These are phyloP conservation scores for Pogonophryne albipinna DNA, from an alignment of 2,797 vertebrate genomes.

Conservation along the genomic window DNA sequence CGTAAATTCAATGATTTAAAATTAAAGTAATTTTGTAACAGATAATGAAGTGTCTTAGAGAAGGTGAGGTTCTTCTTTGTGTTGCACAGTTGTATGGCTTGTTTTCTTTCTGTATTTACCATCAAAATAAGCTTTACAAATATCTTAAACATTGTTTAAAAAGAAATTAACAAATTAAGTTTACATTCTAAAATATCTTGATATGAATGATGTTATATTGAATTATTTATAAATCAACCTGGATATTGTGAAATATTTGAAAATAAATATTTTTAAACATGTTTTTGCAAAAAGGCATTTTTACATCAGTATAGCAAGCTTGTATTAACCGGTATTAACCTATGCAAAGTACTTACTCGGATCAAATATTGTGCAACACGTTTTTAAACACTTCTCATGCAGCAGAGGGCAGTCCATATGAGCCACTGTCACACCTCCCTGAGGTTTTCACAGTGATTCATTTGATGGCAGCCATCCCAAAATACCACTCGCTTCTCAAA, in stretches of 20 bases:
- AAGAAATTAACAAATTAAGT: conserved; percentile 81
- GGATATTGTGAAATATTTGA: conserved; percentile 80
- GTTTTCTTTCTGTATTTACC: conserved; percentile 81
- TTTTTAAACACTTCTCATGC: conserved; percentile 1
- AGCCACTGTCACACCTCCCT: conserved; percentile 1
- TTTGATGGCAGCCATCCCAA: neutral
- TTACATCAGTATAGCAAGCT: neutral
- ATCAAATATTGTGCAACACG: neutral
- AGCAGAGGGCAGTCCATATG: conserved; percentile 4
- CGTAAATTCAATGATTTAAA: conserved; percentile 84
- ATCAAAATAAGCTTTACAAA: conserved; percentile 86
- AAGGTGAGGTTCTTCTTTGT: conserved; percentile 73
- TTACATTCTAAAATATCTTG: conserved; percentile 82
- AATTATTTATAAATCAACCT: conserved; percentile 82
- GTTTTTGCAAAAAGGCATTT: neutral
- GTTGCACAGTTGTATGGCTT: conserved; percentile 84
- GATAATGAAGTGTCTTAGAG: conserved; percentile 87
- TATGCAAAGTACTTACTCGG: neutral
- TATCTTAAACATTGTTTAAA: conserved; percentile 83
- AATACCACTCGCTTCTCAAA: neutral
- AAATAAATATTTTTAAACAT: conserved; percentile 84
- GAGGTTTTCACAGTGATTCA: neutral
- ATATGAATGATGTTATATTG: conserved; percentile 76
- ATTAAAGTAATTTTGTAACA: conserved; percentile 88
- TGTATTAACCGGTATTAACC: too few species aligned